A percentile compares a stretch with the other conserved stretches of the same genome.
Conservation (phyloP, 2,113 vertebrate species). For the Heloderma charlesbogerti region DNA sequence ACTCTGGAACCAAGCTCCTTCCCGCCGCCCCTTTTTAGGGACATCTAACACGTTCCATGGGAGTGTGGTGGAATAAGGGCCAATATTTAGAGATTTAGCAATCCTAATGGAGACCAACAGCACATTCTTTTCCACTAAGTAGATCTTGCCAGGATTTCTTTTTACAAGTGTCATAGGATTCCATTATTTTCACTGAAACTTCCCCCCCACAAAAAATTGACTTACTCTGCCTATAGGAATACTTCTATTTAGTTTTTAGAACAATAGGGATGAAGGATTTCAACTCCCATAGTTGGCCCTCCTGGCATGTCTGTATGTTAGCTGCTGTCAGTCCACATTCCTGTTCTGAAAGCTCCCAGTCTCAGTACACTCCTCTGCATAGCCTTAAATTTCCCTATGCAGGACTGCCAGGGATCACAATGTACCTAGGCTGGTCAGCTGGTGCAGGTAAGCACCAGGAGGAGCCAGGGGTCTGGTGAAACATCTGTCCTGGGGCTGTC, state of each 20-base stretch:
- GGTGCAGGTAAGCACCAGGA: slow-evolving; percentile 41
- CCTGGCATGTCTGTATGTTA: neutral
- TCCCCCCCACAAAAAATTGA: neutral
- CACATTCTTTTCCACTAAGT: neutral
- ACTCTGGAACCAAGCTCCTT: neutral
- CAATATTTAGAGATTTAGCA: neutral
- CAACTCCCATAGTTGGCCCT: neutral
- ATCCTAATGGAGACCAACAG: neutral
- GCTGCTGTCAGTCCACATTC: neutral
- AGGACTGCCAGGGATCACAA: neutral
- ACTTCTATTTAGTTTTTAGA: neutral
- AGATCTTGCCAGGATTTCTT: neutral
- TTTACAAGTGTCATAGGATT: neutral
- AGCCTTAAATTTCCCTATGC: too few relatives aligned
- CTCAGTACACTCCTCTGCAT: too few relatives aligned
- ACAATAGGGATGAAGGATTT: neutral
- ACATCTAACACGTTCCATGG: neutral
- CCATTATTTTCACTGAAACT: neutral
- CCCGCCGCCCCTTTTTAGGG: too few relatives aligned
- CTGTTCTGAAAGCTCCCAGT: neutral
- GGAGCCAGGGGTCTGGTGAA: slow-evolving; percentile 38
- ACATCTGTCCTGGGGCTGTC: slow-evolving; percentile 18
- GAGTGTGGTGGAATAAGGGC: neutral
- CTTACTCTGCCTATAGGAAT: neutral
- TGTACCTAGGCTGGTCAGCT: slow-evolving; percentile 28